Percentiles rank a stretch among this genome's conserved stretches.
These are phyloP conservation scores for Melanotaenia nigrans DNA, from an alignment of 2,797 vertebrate species.

Conservation along the genomic window DNA sequence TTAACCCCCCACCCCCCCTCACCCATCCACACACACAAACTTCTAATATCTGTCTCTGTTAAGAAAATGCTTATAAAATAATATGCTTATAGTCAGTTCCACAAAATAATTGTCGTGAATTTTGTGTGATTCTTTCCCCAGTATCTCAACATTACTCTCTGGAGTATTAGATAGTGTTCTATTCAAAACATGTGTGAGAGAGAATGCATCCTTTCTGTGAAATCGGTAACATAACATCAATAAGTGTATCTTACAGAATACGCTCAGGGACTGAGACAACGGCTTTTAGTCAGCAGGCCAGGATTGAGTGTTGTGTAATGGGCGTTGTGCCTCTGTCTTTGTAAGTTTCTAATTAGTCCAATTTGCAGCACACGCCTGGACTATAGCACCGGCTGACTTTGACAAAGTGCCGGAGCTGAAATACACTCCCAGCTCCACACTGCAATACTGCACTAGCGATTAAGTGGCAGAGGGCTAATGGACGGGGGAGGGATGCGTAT, in stretches of 20 bases:
- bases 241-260: constrained; percentile 35
- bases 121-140: not conserved
- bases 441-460: constrained; percentile 68
- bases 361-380: constrained; percentile 71
- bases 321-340: constrained; percentile 62
- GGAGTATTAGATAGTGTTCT: constrained; percentile 13
- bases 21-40: too few relatives aligned
- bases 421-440: constrained; percentile 66
- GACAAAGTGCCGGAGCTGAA: constrained; percentile 72
- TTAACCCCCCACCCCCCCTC: too few relatives aligned
- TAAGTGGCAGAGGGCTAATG: constrained; percentile 73
- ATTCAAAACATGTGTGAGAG: not conserved
- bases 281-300: constrained; percentile 36
- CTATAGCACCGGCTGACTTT: constrained; percentile 73
- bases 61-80: not conserved
- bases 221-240: constrained; percentile 56
- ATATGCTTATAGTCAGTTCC: not conserved
- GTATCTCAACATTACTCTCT: not conserved
- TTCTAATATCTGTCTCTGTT: too few relatives aligned
- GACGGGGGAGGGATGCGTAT: constrained; percentile 40
- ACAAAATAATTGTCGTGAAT: not conserved
- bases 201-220: constrained; percentile 22
- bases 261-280: constrained; percentile 19
- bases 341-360: constrained; percentile 78
- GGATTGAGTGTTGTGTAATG: constrained; percentile 60